phyloP scores from a whole-genome alignment of 1,140 invertebrate genomes.

The Homarus americanus region DNA sequence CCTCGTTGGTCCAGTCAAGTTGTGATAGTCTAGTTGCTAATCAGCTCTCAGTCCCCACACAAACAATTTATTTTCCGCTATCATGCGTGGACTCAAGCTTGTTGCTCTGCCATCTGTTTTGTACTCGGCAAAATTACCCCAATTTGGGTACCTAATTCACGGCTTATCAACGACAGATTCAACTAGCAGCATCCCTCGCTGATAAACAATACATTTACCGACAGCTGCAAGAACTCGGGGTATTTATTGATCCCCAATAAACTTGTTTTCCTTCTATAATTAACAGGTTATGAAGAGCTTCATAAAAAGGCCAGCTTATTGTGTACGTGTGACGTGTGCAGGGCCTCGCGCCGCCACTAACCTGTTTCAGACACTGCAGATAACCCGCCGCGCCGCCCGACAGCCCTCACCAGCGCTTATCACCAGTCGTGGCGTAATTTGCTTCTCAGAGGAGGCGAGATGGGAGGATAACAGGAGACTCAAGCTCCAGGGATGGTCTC shows the following conservation, averaged over 20 bases:
- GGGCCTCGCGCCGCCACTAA: conserved; percentile 5
- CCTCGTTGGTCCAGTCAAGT: not conserved
- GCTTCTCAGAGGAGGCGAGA: conserved; percentile 13
- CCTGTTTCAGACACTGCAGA: conserved; percentile 24
- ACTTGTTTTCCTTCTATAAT: conserved; percentile 56
- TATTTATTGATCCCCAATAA: conserved; percentile 56
- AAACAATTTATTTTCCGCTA: not conserved
- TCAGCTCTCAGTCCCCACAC: not conserved
- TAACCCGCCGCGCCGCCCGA: conserved; percentile 6
- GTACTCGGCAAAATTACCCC: not conserved
- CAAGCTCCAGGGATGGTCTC: not conserved
- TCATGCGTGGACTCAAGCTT: not conserved
- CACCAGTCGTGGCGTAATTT: not conserved
- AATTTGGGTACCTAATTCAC: not conserved
- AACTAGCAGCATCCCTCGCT: conserved; percentile 1
- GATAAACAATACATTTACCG: conserved; percentile 26
- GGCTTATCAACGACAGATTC: not conserved
- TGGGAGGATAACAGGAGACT: not conserved
- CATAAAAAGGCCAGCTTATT: conserved; percentile 46
- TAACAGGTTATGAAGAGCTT: conserved; percentile 55
- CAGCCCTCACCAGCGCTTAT: not conserved
- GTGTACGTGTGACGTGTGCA: conserved; percentile 31
- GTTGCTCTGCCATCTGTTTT: not conserved
- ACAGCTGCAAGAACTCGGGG: conserved; percentile 17
- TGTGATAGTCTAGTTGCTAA: not conserved